Evolutionary conservation across 2,888 invertebrate genomes (phyloP).

Genomic region (Arenicola marina): DNA sequence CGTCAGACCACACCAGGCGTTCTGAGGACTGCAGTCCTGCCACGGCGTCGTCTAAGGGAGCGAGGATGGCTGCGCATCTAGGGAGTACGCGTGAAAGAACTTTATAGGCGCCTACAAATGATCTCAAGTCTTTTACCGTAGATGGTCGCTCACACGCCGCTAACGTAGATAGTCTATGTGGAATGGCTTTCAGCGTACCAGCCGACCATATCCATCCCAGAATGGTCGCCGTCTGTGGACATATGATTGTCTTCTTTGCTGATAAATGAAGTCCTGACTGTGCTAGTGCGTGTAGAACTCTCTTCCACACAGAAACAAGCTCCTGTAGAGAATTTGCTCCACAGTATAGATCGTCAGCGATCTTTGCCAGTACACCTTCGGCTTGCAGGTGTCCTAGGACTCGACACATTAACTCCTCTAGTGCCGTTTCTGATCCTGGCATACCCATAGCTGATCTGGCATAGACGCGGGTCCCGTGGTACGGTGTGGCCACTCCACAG

Average conservation of each 20-base stretch:
- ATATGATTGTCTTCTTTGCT: constrained; percentile 17
- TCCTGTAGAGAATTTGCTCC: constrained; percentile 8
- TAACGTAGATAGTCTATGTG: constrained; percentile 13
- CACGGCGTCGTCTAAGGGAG: background rate
- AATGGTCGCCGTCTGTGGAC: constrained; percentile 10
- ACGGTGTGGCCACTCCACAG: constrained; percentile 20
- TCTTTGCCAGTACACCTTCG: constrained; percentile 18
- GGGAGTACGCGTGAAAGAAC: constrained; percentile 9
- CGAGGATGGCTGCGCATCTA: background rate
- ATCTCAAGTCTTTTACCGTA: too few species aligned
- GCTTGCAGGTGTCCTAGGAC: constrained; percentile 22
- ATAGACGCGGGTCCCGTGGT: constrained; percentile 11
- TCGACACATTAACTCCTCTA: constrained; percentile 24
- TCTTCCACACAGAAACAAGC: constrained; percentile 9
- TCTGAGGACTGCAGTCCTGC: background rate
- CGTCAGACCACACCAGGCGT: background rate
- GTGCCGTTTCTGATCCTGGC: constrained; percentile 24
- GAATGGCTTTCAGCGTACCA: constrained; percentile 20
- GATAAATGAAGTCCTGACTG: too few species aligned
- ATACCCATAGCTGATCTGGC: constrained; percentile 27
- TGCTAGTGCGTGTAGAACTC: constrained; percentile 10
- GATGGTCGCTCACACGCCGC: too few species aligned
- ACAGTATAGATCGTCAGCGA: constrained; percentile 22
- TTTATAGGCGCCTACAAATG: too few species aligned
- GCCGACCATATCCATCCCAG: constrained; percentile 26